Percentiles rank a stretch among this genome's conserved stretches.
Conservation (phyloP, 2,113 vertebrate species). For the Tupaia tana region DNA sequence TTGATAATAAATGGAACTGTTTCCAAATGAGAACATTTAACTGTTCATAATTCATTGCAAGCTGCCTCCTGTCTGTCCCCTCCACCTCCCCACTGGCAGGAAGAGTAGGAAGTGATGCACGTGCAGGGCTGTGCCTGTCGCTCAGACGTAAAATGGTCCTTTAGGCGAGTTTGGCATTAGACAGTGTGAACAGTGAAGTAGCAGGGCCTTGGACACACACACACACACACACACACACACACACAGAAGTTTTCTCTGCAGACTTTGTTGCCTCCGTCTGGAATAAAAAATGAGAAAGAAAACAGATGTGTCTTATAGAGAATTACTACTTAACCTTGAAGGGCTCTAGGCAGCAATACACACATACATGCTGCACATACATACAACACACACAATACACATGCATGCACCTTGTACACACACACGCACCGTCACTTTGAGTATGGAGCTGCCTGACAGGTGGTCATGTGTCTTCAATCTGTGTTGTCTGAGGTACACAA, state of each 20-base stretch:
- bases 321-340: neutral
- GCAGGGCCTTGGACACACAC: rapidly evolving
- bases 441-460: neutral
- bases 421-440: neutral
- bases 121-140: rapidly evolving
- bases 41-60: neutral
- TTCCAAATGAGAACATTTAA: neutral
- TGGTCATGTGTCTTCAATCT: neutral
- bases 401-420: neutral
- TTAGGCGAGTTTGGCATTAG: neutral
- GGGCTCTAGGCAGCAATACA: neutral
- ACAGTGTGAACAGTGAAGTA: neutral
- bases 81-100: neutral
- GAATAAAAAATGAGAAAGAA: neutral
- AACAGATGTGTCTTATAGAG: neutral
- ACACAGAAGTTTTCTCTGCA: neutral
- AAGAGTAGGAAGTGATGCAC: neutral
- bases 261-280: neutral
- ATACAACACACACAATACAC: neutral
- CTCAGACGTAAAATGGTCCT: neutral
- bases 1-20: neutral
- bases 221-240: rapidly evolving
- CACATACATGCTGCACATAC: neutral
- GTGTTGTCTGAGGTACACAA: no score
- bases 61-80: neutral